Base-by-base conservation (phyloP, 2,113 vertebrate species). In the Microcebus lehilahytsara region DNA sequence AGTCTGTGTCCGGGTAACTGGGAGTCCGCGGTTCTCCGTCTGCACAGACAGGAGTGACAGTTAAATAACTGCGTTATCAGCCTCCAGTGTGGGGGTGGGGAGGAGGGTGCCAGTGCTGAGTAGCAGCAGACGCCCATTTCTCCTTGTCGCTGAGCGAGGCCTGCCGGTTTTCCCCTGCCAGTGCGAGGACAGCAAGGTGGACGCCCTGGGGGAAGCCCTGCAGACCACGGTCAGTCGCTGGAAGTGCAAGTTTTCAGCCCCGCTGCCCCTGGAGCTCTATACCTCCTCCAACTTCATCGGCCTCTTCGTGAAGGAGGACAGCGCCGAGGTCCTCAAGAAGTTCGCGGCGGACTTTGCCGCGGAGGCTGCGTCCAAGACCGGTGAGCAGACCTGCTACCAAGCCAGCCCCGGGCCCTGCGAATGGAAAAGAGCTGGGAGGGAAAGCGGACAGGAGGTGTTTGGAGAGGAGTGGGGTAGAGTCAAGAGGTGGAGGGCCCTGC, bases 201-300 rank as follows among this genome's bases (percentile, higher is more conserved):
- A 99, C 0, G 99, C 99, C 0, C 99, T 99, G 79, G 98, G 98
- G 0, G 99, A 99, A 49, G 99, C 99, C 32, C 99, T 99, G 94
- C 99, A 99, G 98, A 97, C 99, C 91, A 99, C 99, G 0, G 99
- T 99, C 97, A 98, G 99, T 58, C 98, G 99, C 56, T 99, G 99
- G 99, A 99, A 98, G 42, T 99, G 99, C 89, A 99, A 99, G 85
- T 99, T 99, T 96, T 99, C 99, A 0, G 97, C 98, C 69, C 99
- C 99, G 0, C 99, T 99, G 92, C 99, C 99, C 3, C 97, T 99
- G 98, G 99, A 99, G 98, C 99, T 99, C 93, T 99, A 99, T 96
- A 99, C 99, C 0, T 99, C 99, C 88, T 99, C 99, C 20, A 99
- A 99, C 98, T 99, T 99, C 98, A 99, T 99, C 0, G 99, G 99